Conservation (phyloP, 1,140 invertebrate genomes). For the Neotoxoptera formosana region DNA sequence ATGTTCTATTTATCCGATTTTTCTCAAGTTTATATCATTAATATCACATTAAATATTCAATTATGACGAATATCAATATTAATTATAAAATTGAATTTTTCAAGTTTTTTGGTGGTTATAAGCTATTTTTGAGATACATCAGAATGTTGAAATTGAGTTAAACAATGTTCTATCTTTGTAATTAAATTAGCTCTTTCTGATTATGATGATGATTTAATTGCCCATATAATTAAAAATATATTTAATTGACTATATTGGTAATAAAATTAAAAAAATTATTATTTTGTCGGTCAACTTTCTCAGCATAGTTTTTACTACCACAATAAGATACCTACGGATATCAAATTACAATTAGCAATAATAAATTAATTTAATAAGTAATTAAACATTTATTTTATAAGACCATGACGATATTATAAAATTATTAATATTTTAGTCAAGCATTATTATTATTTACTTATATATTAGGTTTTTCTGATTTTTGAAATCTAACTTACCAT, state of each 20-base stretch:
- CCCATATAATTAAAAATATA: too few relatives aligned
- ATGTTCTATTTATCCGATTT: too few relatives aligned
- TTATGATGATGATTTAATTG: neutral
- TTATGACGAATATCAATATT: too few relatives aligned
- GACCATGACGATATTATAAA: neutral
- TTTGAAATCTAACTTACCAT: neutral
- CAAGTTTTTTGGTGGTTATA: too few relatives aligned
- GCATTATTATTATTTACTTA: neutral
- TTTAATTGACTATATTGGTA: neutral
- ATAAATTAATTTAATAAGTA: neutral
- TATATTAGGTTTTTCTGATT: neutral
- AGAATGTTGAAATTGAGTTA: too few relatives aligned
- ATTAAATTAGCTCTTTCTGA: neutral
- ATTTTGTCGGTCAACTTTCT: neutral
- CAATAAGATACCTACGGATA: neutral
- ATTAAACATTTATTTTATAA: neutral
- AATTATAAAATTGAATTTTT: too few relatives aligned
- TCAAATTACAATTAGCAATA: neutral
- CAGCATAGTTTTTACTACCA: neutral
- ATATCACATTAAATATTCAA: too few relatives aligned
- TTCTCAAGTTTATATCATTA: too few relatives aligned
- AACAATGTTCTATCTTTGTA: too few relatives aligned
- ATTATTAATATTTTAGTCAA: neutral
- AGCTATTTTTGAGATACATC: too few relatives aligned
- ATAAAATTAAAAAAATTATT: neutral